Base-by-base conservation (phyloP, 1,140 invertebrate genomes). In the Zaprionus capensis region DNA sequence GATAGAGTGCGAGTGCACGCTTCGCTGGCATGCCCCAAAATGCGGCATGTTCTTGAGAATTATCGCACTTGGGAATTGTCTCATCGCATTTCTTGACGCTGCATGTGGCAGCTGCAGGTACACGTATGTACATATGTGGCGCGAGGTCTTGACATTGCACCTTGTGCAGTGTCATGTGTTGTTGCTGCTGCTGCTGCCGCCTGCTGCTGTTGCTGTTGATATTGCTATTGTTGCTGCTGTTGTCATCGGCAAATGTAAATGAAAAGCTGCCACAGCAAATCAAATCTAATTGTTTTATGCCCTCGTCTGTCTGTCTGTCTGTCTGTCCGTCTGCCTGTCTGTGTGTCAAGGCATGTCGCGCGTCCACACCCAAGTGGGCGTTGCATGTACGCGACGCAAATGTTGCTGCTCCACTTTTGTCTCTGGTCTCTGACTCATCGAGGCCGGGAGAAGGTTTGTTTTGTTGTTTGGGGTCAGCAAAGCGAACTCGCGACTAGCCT, bases 101-200 rank as follows among this genome's bases (percentile, higher is more conserved):
- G 38, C 59, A 55, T 34, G 65, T 12, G 38, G 53, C 71, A 15
- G 17, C 41, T 46, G 41, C 11, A 41, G 36, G 24, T 31, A 9
- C 36, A 53, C 22, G n/a, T 11, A 26, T 26, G 15, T 31, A 26
- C 38, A 34, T 81, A 86, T 86, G 72, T 87, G 74, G 83, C 68
- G 26, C 83, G 74, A 87, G 84, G 84, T 87, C 84, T 88, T 87
- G 85, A 87, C 84, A 88, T 87, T 88, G 84, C 63, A 90, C 74
- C 85, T 90, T 88, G 84, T 81, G 75, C 75, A 88, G 71, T 88
- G 81, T 78, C 83, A 88, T 78, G 72, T 59, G 59, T 61, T 53
- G 55, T 20, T 51, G 56, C 6, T 58, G 62, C n/a, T 51, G 62
- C n/a, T 58, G 63, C 41, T 63, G 58, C 51, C 34, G 15, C 5